Evolutionary conservation across 2,113 vertebrate species (phyloP).

Genomic region (Proterorhinus semilunaris): DNA sequence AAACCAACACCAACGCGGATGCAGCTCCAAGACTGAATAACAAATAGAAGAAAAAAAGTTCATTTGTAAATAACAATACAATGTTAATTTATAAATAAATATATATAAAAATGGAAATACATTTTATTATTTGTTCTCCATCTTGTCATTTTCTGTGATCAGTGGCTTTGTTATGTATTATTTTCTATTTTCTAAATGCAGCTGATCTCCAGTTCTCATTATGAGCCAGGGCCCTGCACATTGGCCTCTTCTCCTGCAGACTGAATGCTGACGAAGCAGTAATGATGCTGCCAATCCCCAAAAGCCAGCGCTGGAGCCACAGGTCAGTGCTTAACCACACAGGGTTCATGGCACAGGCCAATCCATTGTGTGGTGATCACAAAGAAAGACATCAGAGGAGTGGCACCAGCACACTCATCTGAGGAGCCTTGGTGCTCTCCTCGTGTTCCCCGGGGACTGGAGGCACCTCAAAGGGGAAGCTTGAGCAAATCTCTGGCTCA

Average conservation of each 20-base stretch:
- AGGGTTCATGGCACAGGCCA: conserved; percentile 68
- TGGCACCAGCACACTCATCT: conserved; percentile 88
- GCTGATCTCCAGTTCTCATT: conserved; percentile 47
- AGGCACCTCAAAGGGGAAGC: conserved; percentile 84
- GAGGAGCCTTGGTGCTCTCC: conserved; percentile 84
- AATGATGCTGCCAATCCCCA: conserved; percentile 68
- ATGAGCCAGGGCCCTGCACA: conserved; percentile 41
- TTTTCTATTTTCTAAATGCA: conserved; percentile 19
- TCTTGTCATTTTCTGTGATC: conserved; percentile 11
- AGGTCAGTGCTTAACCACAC: conserved; percentile 75
- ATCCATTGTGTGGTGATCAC: conserved; percentile 78
- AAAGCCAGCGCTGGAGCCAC: conserved; percentile 53
- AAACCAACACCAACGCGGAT: background rate
- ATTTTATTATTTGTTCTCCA: background rate
- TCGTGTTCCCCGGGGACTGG: conserved; percentile 86
- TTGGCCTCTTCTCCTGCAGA: conserved; percentile 47
- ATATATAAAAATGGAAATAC: background rate
- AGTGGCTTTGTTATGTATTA: conserved; percentile 7
- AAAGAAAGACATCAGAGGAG: conserved; percentile 88
- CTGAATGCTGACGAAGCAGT: conserved; percentile 74
- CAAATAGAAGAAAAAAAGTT: background rate
- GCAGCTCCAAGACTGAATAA: background rate
- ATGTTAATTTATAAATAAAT: background rate
- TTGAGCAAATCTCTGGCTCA: conserved; percentile 88
- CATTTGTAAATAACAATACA: conserved; percentile 5